Percentiles rank a stretch among this genome's conserved stretches.
These are phyloP conservation scores for Melieria omissa DNA, from an alignment of 2,888 invertebrate species.

Conservation along the genomic window DNA sequence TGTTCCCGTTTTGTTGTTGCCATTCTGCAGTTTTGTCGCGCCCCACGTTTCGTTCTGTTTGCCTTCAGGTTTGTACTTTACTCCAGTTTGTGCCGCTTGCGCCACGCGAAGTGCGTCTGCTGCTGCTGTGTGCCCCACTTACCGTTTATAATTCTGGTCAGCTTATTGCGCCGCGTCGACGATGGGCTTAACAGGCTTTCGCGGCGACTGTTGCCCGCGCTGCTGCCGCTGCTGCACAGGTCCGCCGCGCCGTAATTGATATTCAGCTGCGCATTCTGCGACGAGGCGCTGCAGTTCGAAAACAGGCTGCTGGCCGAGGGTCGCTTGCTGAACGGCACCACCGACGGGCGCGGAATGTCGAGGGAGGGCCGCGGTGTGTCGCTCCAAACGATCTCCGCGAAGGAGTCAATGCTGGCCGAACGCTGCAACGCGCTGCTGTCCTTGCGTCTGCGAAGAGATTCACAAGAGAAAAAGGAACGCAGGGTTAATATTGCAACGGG, in stretches of 20 bases:
- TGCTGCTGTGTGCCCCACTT: slow-evolving; percentile 61
- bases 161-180: slow-evolving; percentile 80
- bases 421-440: slow-evolving; percentile 71
- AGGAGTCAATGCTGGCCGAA: slow-evolving; percentile 83
- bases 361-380: slow-evolving; percentile 66
- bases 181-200: slow-evolving; percentile 80
- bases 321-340: slow-evolving; percentile 64
- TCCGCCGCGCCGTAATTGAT: slow-evolving; percentile 55
- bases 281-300: slow-evolving; percentile 60
- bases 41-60: slow-evolving; percentile 6
- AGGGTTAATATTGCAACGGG: background rate
- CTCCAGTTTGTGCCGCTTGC: too few relatives aligned
- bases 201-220: slow-evolving; percentile 64
- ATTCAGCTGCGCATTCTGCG: slow-evolving; percentile 60
- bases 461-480: slow-evolving; percentile 1
- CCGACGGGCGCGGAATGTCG: slow-evolving; percentile 58
- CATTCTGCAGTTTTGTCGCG: background rate
- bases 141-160: slow-evolving; percentile 80
- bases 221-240: slow-evolving; percentile 35
- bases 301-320: slow-evolving; percentile 64
- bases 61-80: background rate
- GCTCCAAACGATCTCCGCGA: slow-evolving; percentile 79
- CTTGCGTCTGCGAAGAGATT: slow-evolving; percentile 54
- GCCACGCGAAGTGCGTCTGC: too few relatives aligned
- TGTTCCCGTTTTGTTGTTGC: background rate